Evolutionary conservation across 2,888 invertebrate species (phyloP), one percentile per base, ranked within the genome.

Genomic region (Caenorhabditis sinica): DNA sequence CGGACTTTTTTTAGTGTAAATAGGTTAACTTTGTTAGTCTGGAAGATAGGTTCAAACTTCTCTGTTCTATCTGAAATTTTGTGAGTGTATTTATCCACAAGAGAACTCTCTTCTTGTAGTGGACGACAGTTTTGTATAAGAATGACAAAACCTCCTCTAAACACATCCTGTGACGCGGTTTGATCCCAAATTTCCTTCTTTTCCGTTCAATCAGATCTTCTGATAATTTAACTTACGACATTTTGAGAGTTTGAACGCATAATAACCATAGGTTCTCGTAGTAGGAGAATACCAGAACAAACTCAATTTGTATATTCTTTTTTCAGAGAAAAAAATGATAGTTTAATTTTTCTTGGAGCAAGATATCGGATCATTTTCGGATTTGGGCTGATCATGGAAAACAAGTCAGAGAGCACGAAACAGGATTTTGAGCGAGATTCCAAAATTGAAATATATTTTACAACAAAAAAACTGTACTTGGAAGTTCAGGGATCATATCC

Each of bases 351-450:
- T 28, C 28, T 8, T 15, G 13, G 28, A 56, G 23, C 40, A 23
- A 33, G 23, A 40, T 40, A 3, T 40, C 28, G 65, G 65, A 65
- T 65, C 65, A 65, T 45, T 28, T 45, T 17, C 65, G 65, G 65
- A 65, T 65, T 65, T 65, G 5, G 36, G 13, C 11, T 40, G 40
- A 13, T n/a, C n/a, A 40, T 6, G 63, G 3, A 65, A 65, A 43
- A 45, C 45, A 65, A 45, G 11, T 65, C 49, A 43, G 43, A 43
- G 43, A 43, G 63, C 43, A 63, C 25, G 23, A 61, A 40, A 36
- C 13, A 40, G 23, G 23, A 4, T 61, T 61, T 61, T 40, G 23
- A 23, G 11, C 11, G 6, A 17, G 43, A 43, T 11, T 13, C 11
- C 43, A 43, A 11, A 11, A 43, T 43, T n/a, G n/a, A n/a, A n/a